Evolutionary conservation across 2,113 vertebrate species (phyloP), one percentile per base, ranked within the genome.

Genomic region (Ploceus nigricollis): DNA sequence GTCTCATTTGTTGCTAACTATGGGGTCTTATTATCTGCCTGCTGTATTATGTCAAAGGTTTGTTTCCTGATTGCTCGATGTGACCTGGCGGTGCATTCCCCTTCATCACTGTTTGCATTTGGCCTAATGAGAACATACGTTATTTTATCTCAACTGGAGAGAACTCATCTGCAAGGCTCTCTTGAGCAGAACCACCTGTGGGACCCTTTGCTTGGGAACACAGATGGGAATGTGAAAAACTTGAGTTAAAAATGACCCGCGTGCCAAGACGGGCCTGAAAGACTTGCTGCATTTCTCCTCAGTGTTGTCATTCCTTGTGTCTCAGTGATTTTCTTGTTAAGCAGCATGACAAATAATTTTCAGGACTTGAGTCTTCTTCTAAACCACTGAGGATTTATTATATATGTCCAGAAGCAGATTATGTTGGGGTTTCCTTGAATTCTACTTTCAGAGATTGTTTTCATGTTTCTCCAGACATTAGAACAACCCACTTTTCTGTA

Each of bases 31-130:
- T 98, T 98, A 97, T 90, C 70, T 79, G 89, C 96, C 88, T 94
- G 95, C 94, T 83, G 85, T 95, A 66, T 94, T 80, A 77, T 98
- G 96, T 98, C 97, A 97, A 97, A 93, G 93, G 95, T 94, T 98
- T 86, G 82, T 97, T 97, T 97, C 96, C 78, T 97, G 97, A 98
- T 96, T 98, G 98, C 95, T 98, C 31, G 89, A 95, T 97, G 98
- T 98, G 98, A 98, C 98, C 97, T 82, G 87, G 85, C 91, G 48
- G 21, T 83, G 82, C 94, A 77, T 94, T 96, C 93, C 97, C 64
- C 97, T 98, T 98, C 91, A 98, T 98, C 98, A 97, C 94, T 97
- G 98, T 98, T 98, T 98, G 97, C 96, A 73, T 97, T 94, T 70
- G 94, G 91, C 79, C 77, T 96, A 97, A 98, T 97, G 97, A 98